phyloP scores from a whole-genome alignment of 2,113 vertebrate species.

The Stictonetta naevosa region DNA sequence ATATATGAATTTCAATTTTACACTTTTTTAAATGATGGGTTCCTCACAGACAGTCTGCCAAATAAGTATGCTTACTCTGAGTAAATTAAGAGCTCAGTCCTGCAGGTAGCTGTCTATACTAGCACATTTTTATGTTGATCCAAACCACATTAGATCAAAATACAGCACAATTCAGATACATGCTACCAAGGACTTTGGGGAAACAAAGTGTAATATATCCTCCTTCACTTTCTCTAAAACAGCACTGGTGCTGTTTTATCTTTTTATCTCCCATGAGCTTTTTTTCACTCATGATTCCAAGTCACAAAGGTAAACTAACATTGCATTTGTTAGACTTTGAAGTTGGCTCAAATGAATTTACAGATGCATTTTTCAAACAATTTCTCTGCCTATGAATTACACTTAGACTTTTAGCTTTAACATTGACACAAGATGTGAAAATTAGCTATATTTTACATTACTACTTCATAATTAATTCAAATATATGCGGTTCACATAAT shows the following conservation, averaged over 20 bases:
- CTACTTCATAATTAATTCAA: background rate
- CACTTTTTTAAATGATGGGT: background rate
- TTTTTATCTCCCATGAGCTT: too few species aligned
- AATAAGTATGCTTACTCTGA: background rate
- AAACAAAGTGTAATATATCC: background rate
- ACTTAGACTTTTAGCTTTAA: background rate
- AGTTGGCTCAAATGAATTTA: background rate
- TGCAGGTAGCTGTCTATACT: background rate
- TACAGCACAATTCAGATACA: background rate
- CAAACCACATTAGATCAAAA: background rate
- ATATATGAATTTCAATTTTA: slow-evolving; percentile 9
- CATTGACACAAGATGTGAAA: background rate
- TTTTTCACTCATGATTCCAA: background rate
- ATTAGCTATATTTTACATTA: background rate
- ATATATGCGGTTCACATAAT: background rate
- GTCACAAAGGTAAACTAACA: background rate
- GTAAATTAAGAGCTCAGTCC: background rate
- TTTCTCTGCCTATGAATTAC: background rate
- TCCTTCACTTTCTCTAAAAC: background rate
- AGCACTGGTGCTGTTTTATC: background rate
- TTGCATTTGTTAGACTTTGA: background rate
- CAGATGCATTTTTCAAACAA: background rate
- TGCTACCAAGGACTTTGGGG: background rate
- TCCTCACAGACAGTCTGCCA: background rate
- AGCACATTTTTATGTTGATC: background rate